Evolutionary conservation across 2,113 vertebrate genomes (phyloP).

Genomic region (Dicrurus megarhynchus): DNA sequence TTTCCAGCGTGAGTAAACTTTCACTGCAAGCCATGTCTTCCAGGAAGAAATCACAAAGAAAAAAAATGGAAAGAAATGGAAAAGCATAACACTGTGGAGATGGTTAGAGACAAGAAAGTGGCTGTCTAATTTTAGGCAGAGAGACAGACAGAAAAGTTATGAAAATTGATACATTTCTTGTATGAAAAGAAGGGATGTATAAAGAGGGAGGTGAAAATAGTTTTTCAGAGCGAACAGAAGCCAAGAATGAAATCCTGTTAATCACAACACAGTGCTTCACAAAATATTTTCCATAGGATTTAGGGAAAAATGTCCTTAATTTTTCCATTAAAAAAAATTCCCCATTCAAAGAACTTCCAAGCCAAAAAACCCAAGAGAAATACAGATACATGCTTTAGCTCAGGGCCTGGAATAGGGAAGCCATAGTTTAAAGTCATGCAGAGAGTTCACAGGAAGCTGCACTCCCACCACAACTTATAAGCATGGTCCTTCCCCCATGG

Average conservation of each 20-base stretch:
- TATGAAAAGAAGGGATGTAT: not conserved
- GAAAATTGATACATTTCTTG: not conserved
- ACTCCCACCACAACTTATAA: not conserved
- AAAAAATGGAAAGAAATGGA: not conserved
- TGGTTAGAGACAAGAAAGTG: not conserved
- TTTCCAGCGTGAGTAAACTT: not conserved
- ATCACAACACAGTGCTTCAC: not conserved
- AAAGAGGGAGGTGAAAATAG: not conserved
- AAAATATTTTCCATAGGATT: not conserved
- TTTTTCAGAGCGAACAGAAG: not conserved
- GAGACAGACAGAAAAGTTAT: not conserved
- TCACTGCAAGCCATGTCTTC: not conserved
- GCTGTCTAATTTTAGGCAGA: slow-evolving; percentile 1
- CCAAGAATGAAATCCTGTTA: not conserved
- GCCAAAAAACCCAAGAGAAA: not conserved
- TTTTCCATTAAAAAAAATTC: not conserved
- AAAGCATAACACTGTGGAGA: not conserved
- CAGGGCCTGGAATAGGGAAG: not conserved
- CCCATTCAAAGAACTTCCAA: not conserved
- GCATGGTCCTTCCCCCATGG: not conserved
- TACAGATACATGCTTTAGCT: not conserved
- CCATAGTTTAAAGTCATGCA: not conserved
- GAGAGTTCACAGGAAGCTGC: not conserved
- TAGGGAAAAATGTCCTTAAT: not conserved
- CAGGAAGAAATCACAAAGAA: not conserved